Evolutionary conservation across 1,140 invertebrate genomes (phyloP), one percentile per base, ranked within the genome.

Genomic region (Laupala kohalensis): DNA sequence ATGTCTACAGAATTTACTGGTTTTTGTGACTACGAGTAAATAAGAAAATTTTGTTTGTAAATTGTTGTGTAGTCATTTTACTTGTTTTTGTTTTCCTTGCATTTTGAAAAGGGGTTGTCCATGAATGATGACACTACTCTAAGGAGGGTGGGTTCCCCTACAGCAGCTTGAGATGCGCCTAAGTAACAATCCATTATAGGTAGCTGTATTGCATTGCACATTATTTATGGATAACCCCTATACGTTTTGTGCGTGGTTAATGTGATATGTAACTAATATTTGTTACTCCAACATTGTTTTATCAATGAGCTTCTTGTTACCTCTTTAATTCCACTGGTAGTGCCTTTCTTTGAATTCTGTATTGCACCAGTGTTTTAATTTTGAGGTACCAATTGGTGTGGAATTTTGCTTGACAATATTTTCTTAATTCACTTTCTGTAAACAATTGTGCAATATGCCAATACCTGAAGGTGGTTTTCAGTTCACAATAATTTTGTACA

Each of bases 101-200:
- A 30, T 30, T 68, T 68, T 27, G 29, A 29, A 29, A 24, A 68
- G 67, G 67, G 67, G 67, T 68, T 68, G 28, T 30, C 67, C 67
- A 68, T 68, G 67, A 68, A 68, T 68, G 67, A 68, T 68, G 67
- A 27, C 27, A 23, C 67, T n/a, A 13, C 37, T 53, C 19, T 53
- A 9, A 53, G 19, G 37, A 53, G 37, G 37, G 37, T 53, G 37
- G 37, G 37, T 53, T 13, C 19, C 37, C 37, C 19, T 9, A 13
- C 37, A 13, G 37, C 37, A 53, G 37, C 37, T 53, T 53, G 37
- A 13, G 37, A 53, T 53, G 9, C 19, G 4, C 19, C 37, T 53
- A 19, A 13, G 19, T 53, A 53, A 53, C 37, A 53, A 13, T 53
- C 37, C 37, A 53, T 9, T 19, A 53, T 53, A 9, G 27, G n/a